phyloP scores from a whole-genome alignment of 1,140 invertebrate genomes.

The Cherax destructor region DNA sequence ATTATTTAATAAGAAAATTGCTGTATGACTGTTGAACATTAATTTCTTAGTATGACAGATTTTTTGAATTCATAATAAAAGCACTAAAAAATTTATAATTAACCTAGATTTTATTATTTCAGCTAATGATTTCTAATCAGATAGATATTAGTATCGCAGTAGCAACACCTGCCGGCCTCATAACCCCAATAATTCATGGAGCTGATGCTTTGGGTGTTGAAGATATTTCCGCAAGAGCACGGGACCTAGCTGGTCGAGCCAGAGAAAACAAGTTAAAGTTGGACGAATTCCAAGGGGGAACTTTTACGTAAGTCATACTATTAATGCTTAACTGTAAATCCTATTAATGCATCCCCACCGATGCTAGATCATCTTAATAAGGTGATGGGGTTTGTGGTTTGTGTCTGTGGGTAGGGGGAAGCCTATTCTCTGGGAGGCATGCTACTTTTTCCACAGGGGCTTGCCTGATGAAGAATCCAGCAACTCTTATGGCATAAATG shows the following conservation, averaged over 20 bases:
- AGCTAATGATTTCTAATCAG: constrained; percentile 72
- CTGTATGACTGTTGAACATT: not conserved
- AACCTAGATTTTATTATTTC: constrained; percentile 26
- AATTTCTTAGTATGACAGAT: not conserved
- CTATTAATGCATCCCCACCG: not conserved
- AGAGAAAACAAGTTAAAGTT: constrained; percentile 81
- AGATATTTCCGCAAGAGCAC: constrained; percentile 76
- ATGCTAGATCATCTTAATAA: too few relatives aligned
- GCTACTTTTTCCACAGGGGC: too few relatives aligned
- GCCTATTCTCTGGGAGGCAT: too few relatives aligned
- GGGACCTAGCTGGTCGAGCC: constrained; percentile 79
- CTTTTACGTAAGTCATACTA: constrained; percentile 74
- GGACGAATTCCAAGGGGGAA: constrained; percentile 81
- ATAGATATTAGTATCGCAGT: constrained; percentile 82
- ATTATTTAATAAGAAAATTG: not conserved
- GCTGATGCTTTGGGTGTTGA: constrained; percentile 77
- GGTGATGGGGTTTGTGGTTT: too few relatives aligned
- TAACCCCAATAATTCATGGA: constrained; percentile 82
- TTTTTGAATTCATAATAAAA: too few relatives aligned
- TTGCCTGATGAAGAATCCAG: too few relatives aligned
- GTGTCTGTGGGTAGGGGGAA: too few relatives aligned
- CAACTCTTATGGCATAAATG: too few relatives aligned
- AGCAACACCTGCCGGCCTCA: constrained; percentile 81
- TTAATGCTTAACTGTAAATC: not conserved
- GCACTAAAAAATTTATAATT: not conserved